Evolutionary conservation across 2,888 invertebrate genomes (phyloP), one percentile per base, ranked within the genome.

Genomic region (Sminthurinus aureus): DNA sequence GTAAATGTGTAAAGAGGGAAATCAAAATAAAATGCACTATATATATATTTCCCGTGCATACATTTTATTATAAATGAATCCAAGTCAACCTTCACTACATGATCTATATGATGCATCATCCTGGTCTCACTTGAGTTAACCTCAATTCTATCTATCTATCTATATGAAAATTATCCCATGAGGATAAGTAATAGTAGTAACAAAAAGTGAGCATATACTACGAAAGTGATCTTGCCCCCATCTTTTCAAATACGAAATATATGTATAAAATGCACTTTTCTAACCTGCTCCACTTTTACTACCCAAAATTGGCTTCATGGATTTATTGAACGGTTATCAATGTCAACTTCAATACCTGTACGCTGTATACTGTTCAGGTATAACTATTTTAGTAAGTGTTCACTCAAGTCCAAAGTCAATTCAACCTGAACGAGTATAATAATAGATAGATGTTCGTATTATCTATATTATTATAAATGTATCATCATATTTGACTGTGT

Each of bases 201-300:
- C 24, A 51, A 50, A 51, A 75, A n/a, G 24, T 38, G 18, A 50
- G 50, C 51, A 50, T 75, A 38, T 50, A 75, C 15, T 15, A 71
- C 4, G 71, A 22, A 71, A 73, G 50, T 13, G 38, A 51, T 75
- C 75, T 38, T 51, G 50, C 51, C 50, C 6, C 12, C n/a, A 38
- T 18, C 51, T 51, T 51, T 15, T 51, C 51, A 75, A 69, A 22
- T 18, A 18, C 15, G n/a, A 64, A 67, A n/a, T 26, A 38, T 50
- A 38, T n/a, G 11, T 26, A n/a, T n/a, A n/a, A n/a, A 12, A 13
- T 15, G 38, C 26, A 26, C 24, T 26, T 38, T 51, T n/a, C 51
- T 76, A 76, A 76, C 76, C 76, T 76, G 76, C 76, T 76, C 76
- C 22, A 76, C 76, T 76, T 76, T 76, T 76, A 6, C 69, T 20